Evolutionary conservation across 2,888 invertebrate species (phyloP), one percentile per base, ranked within the genome.

Genomic region (Dioctria rufipes): DNA sequence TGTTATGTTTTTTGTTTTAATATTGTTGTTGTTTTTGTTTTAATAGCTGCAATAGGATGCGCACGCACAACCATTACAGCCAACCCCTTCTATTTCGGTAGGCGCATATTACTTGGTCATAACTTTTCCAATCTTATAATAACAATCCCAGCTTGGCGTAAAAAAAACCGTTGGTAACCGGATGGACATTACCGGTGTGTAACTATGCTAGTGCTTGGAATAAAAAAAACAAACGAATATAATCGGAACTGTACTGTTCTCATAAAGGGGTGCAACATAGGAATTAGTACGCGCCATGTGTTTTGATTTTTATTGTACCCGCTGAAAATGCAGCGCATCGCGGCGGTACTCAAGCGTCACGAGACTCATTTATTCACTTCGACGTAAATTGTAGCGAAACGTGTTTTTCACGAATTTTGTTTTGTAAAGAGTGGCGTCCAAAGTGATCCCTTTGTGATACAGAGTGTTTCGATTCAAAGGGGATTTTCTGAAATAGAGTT

Each of bases 101-200:
- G 37, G 25, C 13, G 39, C 37, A 46, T 39, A 46, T 46, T 51
- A 49, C 71, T 8, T 13, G 8, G 3, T 3, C 5, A n/a, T 58
- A 58, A 58, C 11, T 58, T 51, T 51, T 46, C 71, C 51, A 46
- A 40, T 78, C 43, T 46, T 5, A 60, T 25, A 37, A 60, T 25
- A 37, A 11, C 25, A 25, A 25, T 25, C 25, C 11, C 39, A 25
- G n/a, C 13, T 25, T 11, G 42, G 63, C 13, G 13, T 43, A 13
- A 46, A 49, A n/a, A 60, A 78, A 71, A 5, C 71, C 37, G 51
- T 43, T 54, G 71, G n/a, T 40, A 71, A 54, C 71, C 51, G 78
- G 66, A 78, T 78, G 78, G 78, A 78, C 78, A 49, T 65, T 78
- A 78, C 65, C 13, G 78, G 49, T 65, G 4, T 65, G 25, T 13